phyloP scores from a whole-genome alignment of 2,113 vertebrate species.

The Silurus glanis region DNA sequence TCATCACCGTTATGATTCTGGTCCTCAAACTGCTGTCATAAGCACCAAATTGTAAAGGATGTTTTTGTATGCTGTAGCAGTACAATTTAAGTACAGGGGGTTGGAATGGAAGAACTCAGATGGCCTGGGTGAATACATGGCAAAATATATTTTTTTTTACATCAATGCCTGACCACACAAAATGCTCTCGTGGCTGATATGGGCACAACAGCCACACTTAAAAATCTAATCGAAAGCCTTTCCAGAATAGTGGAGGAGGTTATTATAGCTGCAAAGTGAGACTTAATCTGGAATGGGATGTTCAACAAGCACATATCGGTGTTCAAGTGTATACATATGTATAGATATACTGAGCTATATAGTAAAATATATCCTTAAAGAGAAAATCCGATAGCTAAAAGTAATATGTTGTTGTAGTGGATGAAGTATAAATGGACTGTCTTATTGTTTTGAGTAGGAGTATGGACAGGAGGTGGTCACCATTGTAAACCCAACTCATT shows the following conservation, averaged over 20 bases:
- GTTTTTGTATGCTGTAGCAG: background rate
- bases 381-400: background rate
- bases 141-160: background rate
- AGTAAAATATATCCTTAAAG: background rate
- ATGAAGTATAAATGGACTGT: background rate
- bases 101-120: background rate
- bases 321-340: background rate
- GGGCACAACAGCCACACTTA: background rate
- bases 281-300: background rate
- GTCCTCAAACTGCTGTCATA: background rate
- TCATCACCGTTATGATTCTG: background rate
- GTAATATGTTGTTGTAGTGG: background rate
- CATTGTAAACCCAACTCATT: constrained; percentile 89
- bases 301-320: background rate
- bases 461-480: constrained; percentile 83
- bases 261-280: background rate
- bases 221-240: background rate
- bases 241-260: background rate
- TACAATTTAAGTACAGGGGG: background rate
- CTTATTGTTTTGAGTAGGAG: constrained; percentile 72
- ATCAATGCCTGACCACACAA: background rate
- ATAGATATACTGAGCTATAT: too few species aligned
- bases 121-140: background rate
- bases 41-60: background rate
- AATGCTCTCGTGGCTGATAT: background rate